Conservation (phyloP, 2,797 vertebrate genomes). For the Eospalax fontanierii region DNA sequence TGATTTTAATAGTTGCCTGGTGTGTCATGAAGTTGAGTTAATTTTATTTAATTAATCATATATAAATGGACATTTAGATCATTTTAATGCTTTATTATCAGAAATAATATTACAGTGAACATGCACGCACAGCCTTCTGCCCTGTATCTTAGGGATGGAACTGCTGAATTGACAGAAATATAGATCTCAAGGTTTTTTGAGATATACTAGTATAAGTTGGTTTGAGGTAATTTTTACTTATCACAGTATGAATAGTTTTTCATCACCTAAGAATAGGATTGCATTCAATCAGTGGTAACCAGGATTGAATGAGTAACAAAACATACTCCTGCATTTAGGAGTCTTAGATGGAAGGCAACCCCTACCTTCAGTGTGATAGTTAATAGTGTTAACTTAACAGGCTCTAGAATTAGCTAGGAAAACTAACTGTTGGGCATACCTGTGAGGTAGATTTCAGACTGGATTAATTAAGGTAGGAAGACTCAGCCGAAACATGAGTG, state of each 20-base stretch:
- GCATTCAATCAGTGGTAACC: background rate
- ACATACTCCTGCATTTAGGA: background rate
- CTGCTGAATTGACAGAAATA: background rate
- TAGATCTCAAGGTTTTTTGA: background rate
- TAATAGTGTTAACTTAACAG: background rate
- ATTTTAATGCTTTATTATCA: background rate
- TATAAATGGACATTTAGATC: background rate
- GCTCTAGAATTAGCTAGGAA: background rate
- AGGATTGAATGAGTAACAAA: background rate
- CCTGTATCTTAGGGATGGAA: background rate
- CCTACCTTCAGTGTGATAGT: background rate
- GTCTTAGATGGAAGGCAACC: background rate
- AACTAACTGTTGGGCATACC: background rate
- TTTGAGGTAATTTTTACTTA: background rate
- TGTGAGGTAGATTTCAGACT: background rate
- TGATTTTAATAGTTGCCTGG: constrained; percentile 26
- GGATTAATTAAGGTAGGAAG: background rate
- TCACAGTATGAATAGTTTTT: constrained; percentile 33
- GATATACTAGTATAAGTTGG: background rate
- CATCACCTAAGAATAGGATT: background rate
- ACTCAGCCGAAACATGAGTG: background rate
- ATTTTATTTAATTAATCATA: constrained; percentile 34
- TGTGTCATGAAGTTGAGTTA: background rate
- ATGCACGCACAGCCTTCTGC: background rate
- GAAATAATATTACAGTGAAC: constrained; percentile 12